Evolutionary conservation across 2,888 invertebrate genomes (phyloP), one percentile per base, ranked within the genome.

Genomic region (Drosophila basisetae): DNA sequence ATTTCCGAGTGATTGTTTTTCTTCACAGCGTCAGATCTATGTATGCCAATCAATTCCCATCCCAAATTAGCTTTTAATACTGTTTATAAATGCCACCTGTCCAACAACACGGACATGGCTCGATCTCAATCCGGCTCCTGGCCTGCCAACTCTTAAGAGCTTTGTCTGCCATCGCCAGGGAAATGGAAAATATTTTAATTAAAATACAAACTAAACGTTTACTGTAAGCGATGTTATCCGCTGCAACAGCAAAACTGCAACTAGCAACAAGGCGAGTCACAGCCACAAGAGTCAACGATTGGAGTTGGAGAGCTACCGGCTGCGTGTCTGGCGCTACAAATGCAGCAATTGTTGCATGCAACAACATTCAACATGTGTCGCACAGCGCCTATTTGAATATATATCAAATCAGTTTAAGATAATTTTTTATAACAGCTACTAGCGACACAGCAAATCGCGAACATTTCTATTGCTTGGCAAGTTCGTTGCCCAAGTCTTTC

Each of bases 331-430:
- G 80, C 79, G 80, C 73, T 80, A 72, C 84, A 63, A 65, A 69
- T 59, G 56, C 63, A 50, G 67, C 81, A 77, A 80, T 74, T 80
- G 77, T 81, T 79, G 78, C 78, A 79, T 79, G 79, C 78, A 84
- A 84, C 83, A 76, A 59, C 87, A 74, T 63, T 63, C 87, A 78
- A 86, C 89, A 89, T 87, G 83, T 87, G 87, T 87, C 87, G 87
- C 84, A 84, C 84, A 83, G 71, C 87, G 87, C 84, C 89, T 80
- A 89, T 88, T 89, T 84, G 89, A 84, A 88, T 89, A 88, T 88
- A 88, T 88, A 88, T 88, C 87, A 88, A 88, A 88, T 88, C 87
- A 87, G 84, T 88, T 89, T 78, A 74, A 88, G 87, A 88, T 88
- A 89, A 88, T 89, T 88, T 88, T 89, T 84, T 89, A 86, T 87